Base-by-base conservation (phyloP, 1,140 invertebrate species). In the Megalonaias nervosa region DNA sequence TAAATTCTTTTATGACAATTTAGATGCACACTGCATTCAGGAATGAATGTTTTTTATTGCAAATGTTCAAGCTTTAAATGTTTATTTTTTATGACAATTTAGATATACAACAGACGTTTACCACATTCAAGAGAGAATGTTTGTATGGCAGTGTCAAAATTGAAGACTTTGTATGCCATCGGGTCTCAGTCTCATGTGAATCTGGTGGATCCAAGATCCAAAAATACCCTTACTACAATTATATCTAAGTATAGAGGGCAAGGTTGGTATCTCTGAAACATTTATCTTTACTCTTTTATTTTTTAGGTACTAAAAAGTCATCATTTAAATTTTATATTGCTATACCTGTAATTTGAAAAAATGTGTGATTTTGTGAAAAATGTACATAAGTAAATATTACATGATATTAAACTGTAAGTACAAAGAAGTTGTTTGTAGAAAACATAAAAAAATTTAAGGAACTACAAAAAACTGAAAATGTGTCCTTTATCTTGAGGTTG, bases 141-240 rank as follows among this genome's bases (percentile, higher is more conserved):
- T 1, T 98, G 97, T 89, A 93, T 98, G 83, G 94, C 96, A 59
- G 94, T 95, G 58, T 94, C 97, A 88, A 94, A 95, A 79, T 90
- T 92, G 68, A 94, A 94, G 84, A 95, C 95, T n/a, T 74, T 93
- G 38, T 98, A 98, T 91, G 97, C 97, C 4, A 95, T 98, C 65
- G 97, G 97, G 26, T 98, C 97, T 86, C 95, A 96, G 78, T 97
- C 97, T 59, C 97, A 97, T 88, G 97, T 97, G 4, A 93, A 97
- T 61, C 90, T 98, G 14, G 91, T 98, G 61, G 97, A 99, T 90
- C 94, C 96, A 94, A 95, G 96, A 38, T 81, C 74, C n/a, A 83
- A 83, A 61, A 96, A 97, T 88, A 92, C 94, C 74, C 91, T 93
- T 23, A 93, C 93, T 84, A 94, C 94, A 89, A 93, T 95, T 16